Base-by-base conservation (phyloP, 2,888 invertebrate genomes). In the Coenonympha glycerion region DNA sequence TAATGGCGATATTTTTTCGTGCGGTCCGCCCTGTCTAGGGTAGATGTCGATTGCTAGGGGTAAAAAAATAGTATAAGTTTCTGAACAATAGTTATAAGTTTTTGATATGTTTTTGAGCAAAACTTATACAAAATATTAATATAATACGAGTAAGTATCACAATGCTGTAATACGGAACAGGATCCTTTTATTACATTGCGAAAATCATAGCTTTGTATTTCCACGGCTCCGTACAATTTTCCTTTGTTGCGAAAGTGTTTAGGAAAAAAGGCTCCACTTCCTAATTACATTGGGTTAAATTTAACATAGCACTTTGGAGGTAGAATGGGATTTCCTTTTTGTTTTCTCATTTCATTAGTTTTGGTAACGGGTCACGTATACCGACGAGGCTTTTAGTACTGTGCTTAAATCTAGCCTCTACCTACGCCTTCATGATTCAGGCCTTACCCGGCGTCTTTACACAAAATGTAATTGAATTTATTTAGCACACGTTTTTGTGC, bases 271-370 rank as follows among this genome's bases (percentile, higher is more conserved):
- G 44, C 4, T 8, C 22, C 21, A 33, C 15, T 40, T 15, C 26
- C 21, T 40, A 39, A 52, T 47, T 39, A 52, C 30, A 47, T 52
- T 44, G 46, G 36, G 19, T 36, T 21, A 41, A 36, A 36, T 41
- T 51, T 45, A 39, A 19, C 34, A 19, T 26, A 21, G 11, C 42
- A 21, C 11, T 52, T 52, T 31, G 37, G 16, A 41, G 30, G 16
- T 22, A 22, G 24, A 41, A 30, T 31, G 22, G 21, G 1, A 3
- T 11, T n/a, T 28, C 5, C 3, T 2, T 30, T 13, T 11, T 30
- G 13, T 31, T 21, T 22, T 15, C 22, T 24, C n/a, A 33, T 44
- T 15, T 22, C 22, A 21, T 22, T 31, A 44, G 30, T 44, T 44
- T 44, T 9, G 9, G 18, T 33, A 31, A 30, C 33, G 9, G 13